A percentile compares a stretch with the other conserved stretches of the same genome.
These are phyloP conservation scores for Panagrolaimus sp. DNA, from an alignment of 1,140 invertebrate genomes.

Conservation along the genomic window DNA sequence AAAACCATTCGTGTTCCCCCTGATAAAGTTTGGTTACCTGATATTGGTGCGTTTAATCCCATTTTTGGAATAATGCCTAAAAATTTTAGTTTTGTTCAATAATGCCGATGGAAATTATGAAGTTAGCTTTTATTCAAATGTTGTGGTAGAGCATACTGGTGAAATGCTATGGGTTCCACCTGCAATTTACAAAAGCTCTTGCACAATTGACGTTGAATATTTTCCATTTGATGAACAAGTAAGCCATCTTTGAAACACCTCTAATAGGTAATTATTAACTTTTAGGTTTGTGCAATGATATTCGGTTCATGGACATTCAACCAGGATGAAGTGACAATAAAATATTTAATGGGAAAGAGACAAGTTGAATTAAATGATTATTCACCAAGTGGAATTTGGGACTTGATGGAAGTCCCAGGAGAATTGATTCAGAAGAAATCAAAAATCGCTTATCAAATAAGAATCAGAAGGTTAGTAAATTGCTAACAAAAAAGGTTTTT, in stretches of 20 bases:
- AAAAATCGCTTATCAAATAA: slow-evolving; percentile 52
- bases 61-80: too few relatives aligned
- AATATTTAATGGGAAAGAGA: slow-evolving; percentile 42
- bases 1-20: slow-evolving; percentile 74
- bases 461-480: slow-evolving; percentile 43
- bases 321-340: slow-evolving; percentile 49
- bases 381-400: slow-evolving; percentile 86
- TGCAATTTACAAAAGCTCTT: slow-evolving; percentile 90
- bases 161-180: slow-evolving; percentile 77
- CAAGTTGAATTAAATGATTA: slow-evolving; percentile 88
- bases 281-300: slow-evolving; percentile 94
- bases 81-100: neutral
- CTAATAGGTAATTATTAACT: slow-evolving; percentile 75
- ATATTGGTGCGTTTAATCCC: slow-evolving; percentile 58
- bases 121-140: slow-evolving; percentile 91
- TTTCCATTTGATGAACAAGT: slow-evolving; percentile 73
- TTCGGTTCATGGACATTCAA: slow-evolving; percentile 97
- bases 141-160: slow-evolving; percentile 78
- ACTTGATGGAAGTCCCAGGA: slow-evolving; percentile 91
- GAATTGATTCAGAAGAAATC: slow-evolving; percentile 62
- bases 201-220: slow-evolving; percentile 74
- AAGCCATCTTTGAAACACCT: slow-evolving; percentile 63
- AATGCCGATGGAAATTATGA: slow-evolving; percentile 90
- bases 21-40: slow-evolving; percentile 98
- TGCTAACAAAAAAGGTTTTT: neutral